These are phyloP conservation scores for Agonum fuliginosum DNA, from an alignment of 2,888 invertebrate genomes.

Conservation along the genomic window DNA sequence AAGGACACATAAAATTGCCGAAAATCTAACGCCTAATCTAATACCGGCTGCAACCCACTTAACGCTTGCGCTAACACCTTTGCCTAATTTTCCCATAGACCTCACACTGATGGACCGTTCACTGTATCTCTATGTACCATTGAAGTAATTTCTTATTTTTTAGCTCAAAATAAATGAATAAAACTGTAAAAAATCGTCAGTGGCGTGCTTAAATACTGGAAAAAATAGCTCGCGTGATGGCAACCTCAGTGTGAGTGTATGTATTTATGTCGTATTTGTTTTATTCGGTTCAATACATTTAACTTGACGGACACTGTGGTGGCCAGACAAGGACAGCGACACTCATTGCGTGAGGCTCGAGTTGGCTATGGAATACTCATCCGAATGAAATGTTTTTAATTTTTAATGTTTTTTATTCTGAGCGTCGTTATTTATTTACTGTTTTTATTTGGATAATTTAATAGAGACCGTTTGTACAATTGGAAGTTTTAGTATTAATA, in stretches of 20 bases:
- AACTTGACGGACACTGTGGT: slow-evolving; percentile 19
- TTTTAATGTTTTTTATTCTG: slow-evolving; percentile 43
- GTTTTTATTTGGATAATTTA: slow-evolving; percentile 31
- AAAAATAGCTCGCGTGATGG: slow-evolving; percentile 44
- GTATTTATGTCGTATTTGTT: slow-evolving; percentile 46
- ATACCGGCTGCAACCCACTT: slow-evolving; percentile 7
- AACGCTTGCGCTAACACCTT: background rate
- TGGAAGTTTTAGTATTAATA: slow-evolving; percentile 21
- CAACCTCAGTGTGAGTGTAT: background rate
- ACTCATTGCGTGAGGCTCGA: slow-evolving; percentile 41
- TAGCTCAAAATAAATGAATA: slow-evolving; percentile 40
- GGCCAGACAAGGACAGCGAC: slow-evolving; percentile 11
- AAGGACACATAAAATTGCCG: no score
- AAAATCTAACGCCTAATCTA: background rate
- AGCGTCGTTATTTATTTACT: slow-evolving; percentile 24
- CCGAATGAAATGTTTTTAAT: slow-evolving; percentile 47
- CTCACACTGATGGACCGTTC: background rate
- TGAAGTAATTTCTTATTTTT: slow-evolving; percentile 24
- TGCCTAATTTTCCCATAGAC: slow-evolving; percentile 38
- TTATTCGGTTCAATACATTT: slow-evolving; percentile 50
- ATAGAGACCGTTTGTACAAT: slow-evolving; percentile 13
- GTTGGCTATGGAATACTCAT: slow-evolving; percentile 19
- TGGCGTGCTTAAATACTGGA: slow-evolving; percentile 45
- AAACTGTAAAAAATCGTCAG: slow-evolving; percentile 6
- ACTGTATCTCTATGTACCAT: background rate